A percentile compares a stretch with the other conserved stretches of the same genome.
Evolutionary conservation across 92 coral and sea anemone genomes (phyloP).

Genomic region (Porites cylindrica): DNA sequence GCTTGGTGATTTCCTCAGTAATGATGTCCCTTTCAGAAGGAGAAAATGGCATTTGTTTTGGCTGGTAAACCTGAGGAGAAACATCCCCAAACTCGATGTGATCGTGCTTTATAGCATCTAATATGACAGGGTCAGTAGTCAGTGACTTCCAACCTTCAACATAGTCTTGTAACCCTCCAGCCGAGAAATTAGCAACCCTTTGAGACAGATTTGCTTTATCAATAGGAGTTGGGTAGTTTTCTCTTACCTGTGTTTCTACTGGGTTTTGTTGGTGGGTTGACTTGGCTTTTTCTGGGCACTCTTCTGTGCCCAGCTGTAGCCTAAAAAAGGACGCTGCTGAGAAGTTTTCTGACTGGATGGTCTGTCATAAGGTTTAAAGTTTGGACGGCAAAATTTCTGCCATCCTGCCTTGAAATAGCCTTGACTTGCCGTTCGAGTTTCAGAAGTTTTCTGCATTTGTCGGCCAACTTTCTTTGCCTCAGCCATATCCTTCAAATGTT

Average conservation of each 20-base stretch:
- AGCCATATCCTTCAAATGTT: too few species aligned
- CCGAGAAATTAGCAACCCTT: conserved; percentile 1
- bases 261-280: conserved; percentile 20
- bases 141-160: conserved; percentile 29
- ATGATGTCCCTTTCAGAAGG: conserved; percentile 10
- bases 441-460: too few species aligned
- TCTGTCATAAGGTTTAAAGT: too few species aligned
- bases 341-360: too few species aligned
- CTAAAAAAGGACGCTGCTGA: too few species aligned
- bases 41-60: background rate
- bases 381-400: too few species aligned
- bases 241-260: conserved; percentile 35
- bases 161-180: conserved; percentile 32
- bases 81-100: conserved; percentile 42
- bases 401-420: too few species aligned
- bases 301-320: too few species aligned
- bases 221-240: background rate
- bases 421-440: too few species aligned
- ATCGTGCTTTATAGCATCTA: conserved; percentile 58
- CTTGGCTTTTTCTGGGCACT: too few species aligned
- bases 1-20: conserved; percentile 18
- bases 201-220: background rate
- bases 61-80: conserved; percentile 14
- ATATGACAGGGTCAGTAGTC: background rate
- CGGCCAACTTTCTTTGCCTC: too few species aligned